Percentiles rank a stretch among this genome's conserved stretches.
Evolutionary conservation across 1,140 invertebrate species (phyloP).

Genomic region (Megalonaias nervosa): DNA sequence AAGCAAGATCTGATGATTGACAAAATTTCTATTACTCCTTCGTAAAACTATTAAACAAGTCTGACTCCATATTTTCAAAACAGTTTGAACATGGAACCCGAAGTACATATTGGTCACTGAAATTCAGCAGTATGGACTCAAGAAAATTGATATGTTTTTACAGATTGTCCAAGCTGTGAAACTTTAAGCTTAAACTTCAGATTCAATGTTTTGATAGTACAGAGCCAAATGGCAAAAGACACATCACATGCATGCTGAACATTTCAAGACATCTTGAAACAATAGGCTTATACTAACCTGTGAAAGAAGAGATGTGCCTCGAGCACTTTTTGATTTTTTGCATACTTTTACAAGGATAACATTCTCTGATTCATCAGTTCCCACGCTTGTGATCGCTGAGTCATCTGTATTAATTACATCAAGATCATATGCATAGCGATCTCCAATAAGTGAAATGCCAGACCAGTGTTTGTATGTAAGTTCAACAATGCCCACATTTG

Average conservation of each 20-base stretch:
- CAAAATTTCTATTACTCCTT: no score
- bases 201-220: neutral
- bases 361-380: slow-evolving; percentile 87
- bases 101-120: no score
- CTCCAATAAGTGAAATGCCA: slow-evolving; percentile 86
- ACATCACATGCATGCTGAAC: neutral
- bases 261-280: neutral
- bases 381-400: slow-evolving; percentile 82
- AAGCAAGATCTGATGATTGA: no score
- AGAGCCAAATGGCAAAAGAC: neutral
- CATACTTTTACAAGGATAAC: slow-evolving; percentile 86
- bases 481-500: slow-evolving; percentile 28
- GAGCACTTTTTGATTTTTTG: slow-evolving; percentile 74
- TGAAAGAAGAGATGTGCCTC: slow-evolving; percentile 85
- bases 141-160: neutral
- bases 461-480: slow-evolving; percentile 85
- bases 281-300: slow-evolving; percentile 74
- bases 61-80: neutral
- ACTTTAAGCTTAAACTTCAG: neutral
- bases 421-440: slow-evolving; percentile 86
- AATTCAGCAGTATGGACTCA: neutral
- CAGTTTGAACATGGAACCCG: neutral
- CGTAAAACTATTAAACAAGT: no score
- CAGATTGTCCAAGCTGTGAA: neutral
- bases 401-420: slow-evolving; percentile 78